Percentiles rank a stretch among this genome's conserved stretches.
Conservation (phyloP, 2,113 vertebrate genomes). For the Crypturellus undulatus region DNA sequence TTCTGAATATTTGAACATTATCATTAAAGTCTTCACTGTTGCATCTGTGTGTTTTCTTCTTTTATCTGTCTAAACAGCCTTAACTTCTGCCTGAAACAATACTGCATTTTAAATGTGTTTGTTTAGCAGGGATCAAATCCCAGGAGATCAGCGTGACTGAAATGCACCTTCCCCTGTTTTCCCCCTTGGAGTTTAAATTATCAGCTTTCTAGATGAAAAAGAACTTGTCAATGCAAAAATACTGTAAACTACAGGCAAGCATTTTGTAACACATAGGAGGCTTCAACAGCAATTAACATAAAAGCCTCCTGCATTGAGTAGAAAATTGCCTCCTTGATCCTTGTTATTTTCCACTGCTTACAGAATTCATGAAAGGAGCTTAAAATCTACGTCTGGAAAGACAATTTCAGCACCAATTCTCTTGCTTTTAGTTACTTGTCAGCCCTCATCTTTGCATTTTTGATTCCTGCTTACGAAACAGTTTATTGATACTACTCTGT, state of each 20-base stretch:
- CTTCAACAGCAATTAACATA: background rate
- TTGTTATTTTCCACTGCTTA: background rate
- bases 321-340: background rate
- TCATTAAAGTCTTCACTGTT: background rate
- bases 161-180: background rate
- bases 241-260: background rate
- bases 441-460: background rate
- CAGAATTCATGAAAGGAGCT: background rate
- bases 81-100: background rate
- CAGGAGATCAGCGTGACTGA: background rate
- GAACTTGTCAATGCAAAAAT: background rate
- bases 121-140: background rate
- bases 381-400: background rate
- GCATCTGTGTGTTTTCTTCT: background rate
- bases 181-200: background rate
- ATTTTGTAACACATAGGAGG: background rate
- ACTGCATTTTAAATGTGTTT: background rate
- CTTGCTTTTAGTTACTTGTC: background rate
- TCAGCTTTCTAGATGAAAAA: background rate
- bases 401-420: background rate
- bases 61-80: background rate
- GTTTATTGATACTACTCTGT: background rate
- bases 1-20: background rate
- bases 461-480: background rate
- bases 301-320: background rate